Conservation (phyloP, 2,888 invertebrate species). For the Philhelius pedissequus region DNA sequence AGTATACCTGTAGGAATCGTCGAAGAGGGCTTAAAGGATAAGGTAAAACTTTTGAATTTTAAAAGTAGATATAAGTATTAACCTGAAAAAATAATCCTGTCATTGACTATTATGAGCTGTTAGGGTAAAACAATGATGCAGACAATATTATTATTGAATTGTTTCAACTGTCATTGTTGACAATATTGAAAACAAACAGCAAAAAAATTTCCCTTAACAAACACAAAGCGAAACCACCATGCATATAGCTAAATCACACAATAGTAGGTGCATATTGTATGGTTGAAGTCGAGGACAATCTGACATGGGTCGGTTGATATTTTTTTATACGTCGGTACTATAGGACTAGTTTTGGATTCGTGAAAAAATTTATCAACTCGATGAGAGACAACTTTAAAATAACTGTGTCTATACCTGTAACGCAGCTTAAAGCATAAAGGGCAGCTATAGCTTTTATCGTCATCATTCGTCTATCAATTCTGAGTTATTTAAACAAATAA, state of each 20-base stretch:
- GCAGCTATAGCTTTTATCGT: too few relatives aligned
- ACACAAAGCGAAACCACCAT: not conserved
- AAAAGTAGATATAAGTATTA: conserved; percentile 21
- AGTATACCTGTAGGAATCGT: not conserved
- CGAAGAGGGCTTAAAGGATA: not conserved
- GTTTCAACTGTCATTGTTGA: conserved; percentile 5
- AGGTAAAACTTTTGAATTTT: conserved; percentile 24
- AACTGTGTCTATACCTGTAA: too few relatives aligned
- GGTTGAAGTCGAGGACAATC: not conserved
- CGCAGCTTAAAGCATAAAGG: too few relatives aligned
- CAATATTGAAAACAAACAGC: not conserved
- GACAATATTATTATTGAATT: conserved; percentile 21
- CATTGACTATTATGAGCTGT: not conserved
- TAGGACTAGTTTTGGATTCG: too few relatives aligned
- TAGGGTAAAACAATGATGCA: not conserved
- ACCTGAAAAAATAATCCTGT: not conserved
- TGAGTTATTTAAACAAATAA: too few relatives aligned
- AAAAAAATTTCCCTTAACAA: not conserved
- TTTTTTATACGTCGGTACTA: too few relatives aligned
- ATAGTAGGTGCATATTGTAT: not conserved
- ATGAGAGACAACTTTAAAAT: too few relatives aligned
- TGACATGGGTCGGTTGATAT: not conserved
- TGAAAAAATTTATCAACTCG: too few relatives aligned
- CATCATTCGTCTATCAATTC: too few relatives aligned
- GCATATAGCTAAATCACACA: not conserved